Percentiles rank a stretch among this genome's conserved stretches.
phyloP scores from a whole-genome alignment of 2,113 vertebrate species.

The Eidolon helvum region DNA sequence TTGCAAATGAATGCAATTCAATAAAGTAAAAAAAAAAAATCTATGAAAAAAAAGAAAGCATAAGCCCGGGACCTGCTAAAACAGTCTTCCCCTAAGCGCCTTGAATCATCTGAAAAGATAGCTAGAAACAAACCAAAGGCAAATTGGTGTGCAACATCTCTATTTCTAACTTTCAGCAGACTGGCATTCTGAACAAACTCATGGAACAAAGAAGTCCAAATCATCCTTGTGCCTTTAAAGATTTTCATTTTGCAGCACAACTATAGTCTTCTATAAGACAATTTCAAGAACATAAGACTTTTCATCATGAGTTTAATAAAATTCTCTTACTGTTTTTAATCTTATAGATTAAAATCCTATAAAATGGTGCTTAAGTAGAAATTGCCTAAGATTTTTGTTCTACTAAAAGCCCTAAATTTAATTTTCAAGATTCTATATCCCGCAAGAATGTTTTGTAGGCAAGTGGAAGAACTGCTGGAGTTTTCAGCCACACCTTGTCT shows the following conservation, averaged over 20 bases:
- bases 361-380: background rate
- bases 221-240: background rate
- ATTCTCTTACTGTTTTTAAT: conserved; percentile 3
- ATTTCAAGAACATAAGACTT: conserved; percentile 26
- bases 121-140: conserved; percentile 30
- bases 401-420: conserved; percentile 31
- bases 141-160: background rate
- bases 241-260: conserved; percentile 26
- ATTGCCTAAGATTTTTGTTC: conserved; percentile 27
- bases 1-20: conserved; percentile 46
- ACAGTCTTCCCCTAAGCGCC: background rate
- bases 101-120: background rate
- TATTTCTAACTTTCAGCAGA: conserved; percentile 12
- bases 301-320: conserved; percentile 6
- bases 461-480: conserved; percentile 24
- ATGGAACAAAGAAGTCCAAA: background rate
- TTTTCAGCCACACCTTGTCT: conserved; percentile 34
- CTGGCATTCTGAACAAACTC: background rate
- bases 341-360: conserved; percentile 2
- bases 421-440: conserved; percentile 35
- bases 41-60: background rate
- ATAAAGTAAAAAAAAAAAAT: background rate
- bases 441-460: conserved; percentile 13
- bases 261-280: conserved; percentile 27
- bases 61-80: background rate